These are phyloP conservation scores for Riptortus pedestris DNA, from an alignment of 1,140 invertebrate species.

Conservation along the genomic window DNA sequence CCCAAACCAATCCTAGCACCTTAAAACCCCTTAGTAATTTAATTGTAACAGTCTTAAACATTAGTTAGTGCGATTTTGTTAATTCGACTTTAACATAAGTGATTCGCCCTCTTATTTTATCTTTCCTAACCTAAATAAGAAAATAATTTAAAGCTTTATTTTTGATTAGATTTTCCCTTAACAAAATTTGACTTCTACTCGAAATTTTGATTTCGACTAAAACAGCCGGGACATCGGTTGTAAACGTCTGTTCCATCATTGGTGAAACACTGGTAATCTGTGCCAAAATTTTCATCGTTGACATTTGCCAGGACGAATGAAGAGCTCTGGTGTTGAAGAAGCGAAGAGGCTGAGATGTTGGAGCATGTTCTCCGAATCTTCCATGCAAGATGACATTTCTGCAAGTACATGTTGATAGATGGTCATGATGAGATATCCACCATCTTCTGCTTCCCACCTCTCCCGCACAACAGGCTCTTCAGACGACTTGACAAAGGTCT, in stretches of 20 bases:
- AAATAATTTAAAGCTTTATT: background rate
- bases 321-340: background rate
- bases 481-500: background rate
- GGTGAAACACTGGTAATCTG: background rate
- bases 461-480: conserved; percentile 3
- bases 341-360: background rate
- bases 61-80: too few relatives aligned
- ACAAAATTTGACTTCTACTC: background rate
- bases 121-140: background rate
- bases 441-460: background rate
- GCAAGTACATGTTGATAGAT: too few relatives aligned
- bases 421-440: too few relatives aligned
- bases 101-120: conserved; percentile 3
- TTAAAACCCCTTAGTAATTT: background rate
- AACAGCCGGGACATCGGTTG: background rate
- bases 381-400: too few relatives aligned
- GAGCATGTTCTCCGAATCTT: background rate
- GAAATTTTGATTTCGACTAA: too few relatives aligned
- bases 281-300: background rate
- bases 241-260: background rate
- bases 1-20: background rate
- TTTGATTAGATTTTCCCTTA: background rate
- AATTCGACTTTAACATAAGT: too few relatives aligned
- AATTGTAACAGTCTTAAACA: background rate
- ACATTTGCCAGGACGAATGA: conserved; percentile 7